Evolutionary conservation across 92 coral and sea anemone genomes (phyloP).

Genomic region (Heteractis magnifica): DNA sequence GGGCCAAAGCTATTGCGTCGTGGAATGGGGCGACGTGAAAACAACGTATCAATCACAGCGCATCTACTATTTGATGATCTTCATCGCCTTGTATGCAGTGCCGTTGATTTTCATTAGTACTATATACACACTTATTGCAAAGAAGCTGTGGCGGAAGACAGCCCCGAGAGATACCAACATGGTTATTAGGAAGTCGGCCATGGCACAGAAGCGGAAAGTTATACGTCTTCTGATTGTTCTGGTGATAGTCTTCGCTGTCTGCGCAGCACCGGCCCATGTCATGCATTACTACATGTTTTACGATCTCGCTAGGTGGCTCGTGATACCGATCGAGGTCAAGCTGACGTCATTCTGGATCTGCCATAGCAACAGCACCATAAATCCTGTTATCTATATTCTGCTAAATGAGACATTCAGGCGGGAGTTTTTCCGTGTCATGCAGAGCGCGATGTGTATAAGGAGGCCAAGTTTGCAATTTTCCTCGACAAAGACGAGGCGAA

Average conservation of each 20-base stretch:
- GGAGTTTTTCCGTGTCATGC: constrained; percentile 42
- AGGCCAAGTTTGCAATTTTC: not conserved
- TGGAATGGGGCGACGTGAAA: constrained; percentile 38
- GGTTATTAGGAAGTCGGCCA: constrained; percentile 21
- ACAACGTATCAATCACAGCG: constrained; percentile 41
- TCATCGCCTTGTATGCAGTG: constrained; percentile 50
- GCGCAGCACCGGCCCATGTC: constrained; percentile 68
- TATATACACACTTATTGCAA: constrained; percentile 42
- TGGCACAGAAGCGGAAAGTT: constrained; percentile 52
- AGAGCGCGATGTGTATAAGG: constrained; percentile 7
- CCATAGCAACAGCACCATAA: constrained; percentile 69
- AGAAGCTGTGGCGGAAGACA: constrained; percentile 60
- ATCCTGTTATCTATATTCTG: constrained; percentile 61
- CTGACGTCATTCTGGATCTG: constrained; percentile 73
- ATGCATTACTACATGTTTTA: constrained; percentile 58
- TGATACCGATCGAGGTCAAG: constrained; percentile 29
- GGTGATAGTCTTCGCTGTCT: constrained; percentile 59
- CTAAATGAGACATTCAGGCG: constrained; percentile 61
- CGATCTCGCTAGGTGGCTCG: constrained; percentile 7
- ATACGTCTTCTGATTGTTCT: constrained; percentile 57
- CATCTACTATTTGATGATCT: constrained; percentile 44
- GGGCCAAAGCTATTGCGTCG: constrained; percentile 54
- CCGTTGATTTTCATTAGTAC: constrained; percentile 58
- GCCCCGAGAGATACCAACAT: constrained; percentile 42
- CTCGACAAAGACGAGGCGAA: constrained; percentile 13